phyloP scores from a whole-genome alignment of 1,140 invertebrate species.

The Bombus fervidus region DNA sequence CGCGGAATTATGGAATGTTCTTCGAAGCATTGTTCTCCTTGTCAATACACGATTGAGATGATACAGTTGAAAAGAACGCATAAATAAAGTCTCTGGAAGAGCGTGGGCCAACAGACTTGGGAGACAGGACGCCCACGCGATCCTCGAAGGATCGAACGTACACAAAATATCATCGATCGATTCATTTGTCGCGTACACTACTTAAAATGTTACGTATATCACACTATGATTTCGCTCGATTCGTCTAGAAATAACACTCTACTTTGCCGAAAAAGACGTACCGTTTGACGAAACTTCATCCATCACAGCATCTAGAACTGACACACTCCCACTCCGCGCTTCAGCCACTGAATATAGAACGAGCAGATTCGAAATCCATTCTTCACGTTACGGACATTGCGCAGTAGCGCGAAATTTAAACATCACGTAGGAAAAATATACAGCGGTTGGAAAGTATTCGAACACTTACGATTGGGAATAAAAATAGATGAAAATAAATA shows the following conservation, averaged over 20 bases:
- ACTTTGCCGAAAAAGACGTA: slow-evolving; percentile 65
- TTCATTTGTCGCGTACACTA: background rate
- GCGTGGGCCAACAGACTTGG: slow-evolving; percentile 62
- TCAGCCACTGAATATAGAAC: slow-evolving; percentile 32
- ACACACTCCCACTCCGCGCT: slow-evolving; percentile 66
- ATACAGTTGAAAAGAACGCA: slow-evolving; percentile 32
- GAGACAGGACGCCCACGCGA: slow-evolving; percentile 76
- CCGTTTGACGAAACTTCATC: slow-evolving; percentile 75
- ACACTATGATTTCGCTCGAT: background rate
- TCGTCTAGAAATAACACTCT: background rate
- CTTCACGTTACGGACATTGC: background rate
- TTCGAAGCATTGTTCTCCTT: background rate
- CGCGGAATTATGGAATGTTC: background rate
- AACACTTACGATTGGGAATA: too few species aligned
- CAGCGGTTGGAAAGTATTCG: too few species aligned
- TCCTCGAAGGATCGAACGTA: slow-evolving; percentile 32
- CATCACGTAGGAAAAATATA: background rate
- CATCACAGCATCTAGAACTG: slow-evolving; percentile 77
- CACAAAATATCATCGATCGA: slow-evolving; percentile 31
- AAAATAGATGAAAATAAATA: too few species aligned
- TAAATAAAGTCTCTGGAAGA: slow-evolving; percentile 58
- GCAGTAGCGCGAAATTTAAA: slow-evolving; percentile 11
- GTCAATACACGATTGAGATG: background rate
- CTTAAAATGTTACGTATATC: background rate
- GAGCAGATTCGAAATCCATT: slow-evolving; percentile 24